These are phyloP conservation scores for Phymanthus crucifer DNA, from an alignment of 92 coral and sea anemone genomes.

Conservation along the genomic window DNA sequence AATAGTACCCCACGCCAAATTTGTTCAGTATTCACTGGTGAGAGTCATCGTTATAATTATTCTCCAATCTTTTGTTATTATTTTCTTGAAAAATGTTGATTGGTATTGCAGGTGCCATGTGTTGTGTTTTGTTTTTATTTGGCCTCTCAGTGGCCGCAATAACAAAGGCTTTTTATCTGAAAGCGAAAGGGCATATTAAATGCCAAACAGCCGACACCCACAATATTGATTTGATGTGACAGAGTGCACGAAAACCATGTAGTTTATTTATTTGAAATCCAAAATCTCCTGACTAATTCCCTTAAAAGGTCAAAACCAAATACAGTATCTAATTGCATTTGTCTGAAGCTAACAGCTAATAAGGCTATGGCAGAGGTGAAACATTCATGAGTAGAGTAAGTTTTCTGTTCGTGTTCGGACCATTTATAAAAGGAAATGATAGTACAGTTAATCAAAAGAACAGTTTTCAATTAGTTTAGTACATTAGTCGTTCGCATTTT, in stretches of 20 bases:
- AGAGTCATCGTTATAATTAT: slow-evolving; percentile 25
- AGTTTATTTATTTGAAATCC: background rate
- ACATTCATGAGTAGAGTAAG: background rate
- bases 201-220: slow-evolving; percentile 8
- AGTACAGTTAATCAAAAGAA: slow-evolving; percentile 34
- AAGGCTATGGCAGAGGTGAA: slow-evolving; percentile 15
- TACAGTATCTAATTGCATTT: slow-evolving; percentile 19
- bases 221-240: slow-evolving; percentile 22
- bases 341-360: slow-evolving; percentile 32
- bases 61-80: slow-evolving; percentile 28
- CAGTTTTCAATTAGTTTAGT: slow-evolving; percentile 42
- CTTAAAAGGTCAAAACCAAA: slow-evolving; percentile 11
- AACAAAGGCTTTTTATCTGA: slow-evolving; percentile 30
- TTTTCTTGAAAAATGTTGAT: slow-evolving; percentile 34
- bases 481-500: slow-evolving; percentile 33
- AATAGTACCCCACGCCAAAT: slow-evolving; percentile 1
- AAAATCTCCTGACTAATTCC: background rate
- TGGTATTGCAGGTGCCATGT: slow-evolving; percentile 33
- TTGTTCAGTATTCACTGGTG: slow-evolving; percentile 6
- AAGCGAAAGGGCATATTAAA: slow-evolving; percentile 23
- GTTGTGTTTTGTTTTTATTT: slow-evolving; percentile 50
- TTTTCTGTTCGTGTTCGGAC: slow-evolving; percentile 3
- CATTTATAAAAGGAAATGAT: slow-evolving; percentile 30
- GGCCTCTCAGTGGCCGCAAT: slow-evolving; percentile 11
- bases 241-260: slow-evolving; percentile 24